Evolutionary conservation across 2,113 vertebrate species (phyloP).

Genomic region (Peromyscus leucopus): DNA sequence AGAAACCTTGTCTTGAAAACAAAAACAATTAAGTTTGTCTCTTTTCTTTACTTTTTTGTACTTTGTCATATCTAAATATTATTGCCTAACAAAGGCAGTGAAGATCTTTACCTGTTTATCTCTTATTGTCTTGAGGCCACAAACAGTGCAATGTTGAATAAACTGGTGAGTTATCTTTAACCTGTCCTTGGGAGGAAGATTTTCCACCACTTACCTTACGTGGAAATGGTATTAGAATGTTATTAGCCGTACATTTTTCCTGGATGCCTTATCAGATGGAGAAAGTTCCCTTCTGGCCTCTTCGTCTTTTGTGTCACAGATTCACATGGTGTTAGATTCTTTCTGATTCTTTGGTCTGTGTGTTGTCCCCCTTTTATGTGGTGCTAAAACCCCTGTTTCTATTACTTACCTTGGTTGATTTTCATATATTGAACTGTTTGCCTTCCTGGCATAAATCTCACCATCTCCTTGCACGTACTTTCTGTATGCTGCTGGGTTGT

Average conservation of each 20-base stretch:
- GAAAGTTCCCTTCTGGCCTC: neutral
- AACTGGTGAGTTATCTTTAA: neutral
- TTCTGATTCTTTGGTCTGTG: neutral
- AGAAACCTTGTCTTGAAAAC: no score
- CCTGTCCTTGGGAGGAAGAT: neutral
- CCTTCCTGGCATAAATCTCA: neutral
- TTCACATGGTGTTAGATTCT: neutral
- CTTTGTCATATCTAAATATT: neutral
- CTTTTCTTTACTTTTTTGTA: neutral
- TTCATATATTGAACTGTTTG: conserved; percentile 1
- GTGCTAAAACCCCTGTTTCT: neutral
- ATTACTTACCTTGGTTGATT: conserved; percentile 28
- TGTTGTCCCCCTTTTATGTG: neutral
- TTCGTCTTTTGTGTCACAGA: neutral
- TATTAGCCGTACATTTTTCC: neutral
- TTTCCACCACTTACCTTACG: neutral
- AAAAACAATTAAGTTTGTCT: neutral
- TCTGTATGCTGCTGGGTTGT: neutral
- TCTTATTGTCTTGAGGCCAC: neutral
- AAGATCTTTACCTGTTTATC: neutral
- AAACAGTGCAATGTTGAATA: neutral
- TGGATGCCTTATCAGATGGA: neutral
- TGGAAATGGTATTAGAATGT: neutral
- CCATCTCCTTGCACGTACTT: neutral
- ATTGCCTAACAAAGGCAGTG: neutral